Base-by-base conservation (phyloP, 2,113 vertebrate genomes). In the Petromus typicus region DNA sequence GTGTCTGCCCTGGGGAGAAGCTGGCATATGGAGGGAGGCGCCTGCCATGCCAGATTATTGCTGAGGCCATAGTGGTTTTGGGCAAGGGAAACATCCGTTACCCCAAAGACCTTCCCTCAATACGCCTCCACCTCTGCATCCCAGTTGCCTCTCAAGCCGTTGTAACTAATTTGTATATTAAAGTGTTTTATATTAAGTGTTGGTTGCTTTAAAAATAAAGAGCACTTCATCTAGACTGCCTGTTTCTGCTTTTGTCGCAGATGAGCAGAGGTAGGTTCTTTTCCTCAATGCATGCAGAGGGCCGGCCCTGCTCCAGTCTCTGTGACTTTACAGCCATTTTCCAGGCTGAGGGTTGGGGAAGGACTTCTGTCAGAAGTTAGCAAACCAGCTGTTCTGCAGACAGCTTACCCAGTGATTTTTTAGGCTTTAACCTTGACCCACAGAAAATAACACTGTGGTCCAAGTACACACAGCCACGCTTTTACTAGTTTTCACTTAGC, bases 131-230 rank as follows among this genome's bases (percentile, higher is more conserved):
- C 40, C 17, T 20, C 37, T 32, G 12, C 4, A 16, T 59, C 96
- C 45, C 1, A 1, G 32, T 85, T 56, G 30, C 66, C 75, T 93
- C 85, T 93, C 75, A 83, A 88, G 87, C 93, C 86, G 43, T 92
- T 94, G 84, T 76, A 78, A 92, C 71, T 95, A 67, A 71, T 92
- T 94, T 96, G 85, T 97, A 64, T 88, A 80, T 91, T 90, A 95
- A 89, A 95, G 51, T 57, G 63, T 86, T 97, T 95, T 95, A 93
- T 96, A 95, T 93, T 93, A 92, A 83, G 93, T 90, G 73, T 94
- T 95, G 80, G 80, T 95, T 96, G 80, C 20, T 87, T 80, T 95
- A 84, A 93, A 94, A 97, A 97, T 97, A 96, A 96, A 96, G 95
- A 86, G 96, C 97, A 97, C 94, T 97, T 97, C 64, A 30, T 79